Conservation (phyloP, 1,140 invertebrate genomes). For the Bombus waltoni region DNA sequence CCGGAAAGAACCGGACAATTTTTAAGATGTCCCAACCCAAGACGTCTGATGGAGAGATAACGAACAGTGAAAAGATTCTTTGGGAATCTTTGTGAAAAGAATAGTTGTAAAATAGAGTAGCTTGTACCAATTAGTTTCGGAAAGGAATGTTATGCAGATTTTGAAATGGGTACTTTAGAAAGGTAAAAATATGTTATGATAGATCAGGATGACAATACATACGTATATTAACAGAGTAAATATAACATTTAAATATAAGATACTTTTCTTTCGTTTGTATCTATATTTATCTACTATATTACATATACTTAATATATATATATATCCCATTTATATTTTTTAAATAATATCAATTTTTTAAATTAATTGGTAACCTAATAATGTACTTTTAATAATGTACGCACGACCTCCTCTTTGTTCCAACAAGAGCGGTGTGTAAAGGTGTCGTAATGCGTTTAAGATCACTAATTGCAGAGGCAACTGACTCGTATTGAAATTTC, state of each 20-base stretch:
- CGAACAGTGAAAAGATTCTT: not conserved
- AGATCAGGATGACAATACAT: not conserved
- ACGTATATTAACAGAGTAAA: not conserved
- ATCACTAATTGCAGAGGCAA: conserved; percentile 56
- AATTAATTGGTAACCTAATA: not conserved
- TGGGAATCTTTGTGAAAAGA: not conserved
- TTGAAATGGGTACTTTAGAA: not conserved
- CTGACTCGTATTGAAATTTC: conserved; percentile 46
- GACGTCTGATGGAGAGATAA: conserved; percentile 30
- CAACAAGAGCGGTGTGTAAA: conserved; percentile 47
- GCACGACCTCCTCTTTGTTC: conserved; percentile 29
- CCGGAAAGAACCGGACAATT: conserved; percentile 40
- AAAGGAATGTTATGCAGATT: not conserved
- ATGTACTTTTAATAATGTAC: not conserved
- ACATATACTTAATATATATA: not conserved
- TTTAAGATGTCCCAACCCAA: not conserved
- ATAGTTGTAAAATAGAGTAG: not conserved
- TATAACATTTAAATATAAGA: not conserved
- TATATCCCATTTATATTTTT: not conserved
- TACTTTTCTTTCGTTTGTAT: not conserved
- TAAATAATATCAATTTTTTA: not conserved
- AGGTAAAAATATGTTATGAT: not conserved
- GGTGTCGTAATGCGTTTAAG: conserved; percentile 64
- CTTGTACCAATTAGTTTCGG: not conserved
- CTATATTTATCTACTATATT: not conserved